Percentiles rank a stretch among this genome's conserved stretches.
Evolutionary conservation across 2,113 vertebrate species (phyloP).

Genomic region (Leptosomus discolor): DNA sequence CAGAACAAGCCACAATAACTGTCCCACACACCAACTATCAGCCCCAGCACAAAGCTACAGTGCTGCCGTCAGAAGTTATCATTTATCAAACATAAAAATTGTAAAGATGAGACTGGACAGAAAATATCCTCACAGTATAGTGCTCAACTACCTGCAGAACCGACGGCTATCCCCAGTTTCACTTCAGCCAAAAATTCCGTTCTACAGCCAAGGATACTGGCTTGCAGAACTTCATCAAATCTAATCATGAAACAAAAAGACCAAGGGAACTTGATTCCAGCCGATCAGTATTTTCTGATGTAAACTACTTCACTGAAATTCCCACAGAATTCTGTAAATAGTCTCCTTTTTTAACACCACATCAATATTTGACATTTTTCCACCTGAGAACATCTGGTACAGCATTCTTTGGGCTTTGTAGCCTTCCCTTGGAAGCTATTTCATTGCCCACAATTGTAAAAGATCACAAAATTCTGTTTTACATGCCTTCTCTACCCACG

Average conservation of each 20-base stretch:
- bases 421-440: background rate
- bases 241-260: background rate
- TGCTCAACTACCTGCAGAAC: background rate
- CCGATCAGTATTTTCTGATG: background rate
- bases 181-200: background rate
- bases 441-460: background rate
- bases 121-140: background rate
- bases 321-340: background rate
- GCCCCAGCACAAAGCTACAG: background rate
- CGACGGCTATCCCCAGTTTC: background rate
- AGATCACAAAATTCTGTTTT: background rate
- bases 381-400: background rate
- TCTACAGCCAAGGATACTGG: background rate
- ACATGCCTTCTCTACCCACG: background rate
- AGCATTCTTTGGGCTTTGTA: background rate
- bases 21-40: background rate
- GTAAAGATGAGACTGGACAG: background rate
- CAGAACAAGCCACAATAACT: background rate
- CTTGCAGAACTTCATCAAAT: background rate
- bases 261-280: background rate
- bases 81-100: background rate
- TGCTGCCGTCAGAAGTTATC: background rate
- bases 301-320: background rate
- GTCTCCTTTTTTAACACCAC: background rate
- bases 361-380: background rate